A percentile compares a stretch with the other conserved stretches of the same genome.
Conservation (phyloP, 2,113 vertebrate genomes). For the Naja naja region DNA sequence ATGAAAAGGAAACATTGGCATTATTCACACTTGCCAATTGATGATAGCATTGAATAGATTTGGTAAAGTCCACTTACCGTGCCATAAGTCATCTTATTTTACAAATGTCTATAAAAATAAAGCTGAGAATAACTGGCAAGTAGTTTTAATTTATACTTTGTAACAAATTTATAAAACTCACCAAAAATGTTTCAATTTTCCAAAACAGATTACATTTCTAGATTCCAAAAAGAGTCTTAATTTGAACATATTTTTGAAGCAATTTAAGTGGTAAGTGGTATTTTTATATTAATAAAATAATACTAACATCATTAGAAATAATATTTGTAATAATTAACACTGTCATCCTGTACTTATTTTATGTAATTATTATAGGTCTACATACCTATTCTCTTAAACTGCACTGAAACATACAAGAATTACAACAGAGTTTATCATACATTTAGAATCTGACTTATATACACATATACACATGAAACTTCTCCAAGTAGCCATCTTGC, state of each 20-base stretch:
- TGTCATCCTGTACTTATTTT: background rate
- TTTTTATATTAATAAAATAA: background rate
- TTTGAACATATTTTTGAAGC: slow-evolving; percentile 97
- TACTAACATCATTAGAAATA: background rate
- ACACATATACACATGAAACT: background rate
- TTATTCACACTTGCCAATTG: background rate
- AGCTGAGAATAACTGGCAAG: background rate
- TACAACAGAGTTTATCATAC: background rate
- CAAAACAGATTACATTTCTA: slow-evolving; percentile 90
- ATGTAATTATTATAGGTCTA: background rate
- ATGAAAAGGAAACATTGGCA: background rate
- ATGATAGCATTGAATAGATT: background rate
- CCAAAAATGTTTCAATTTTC: slow-evolving; percentile 50
- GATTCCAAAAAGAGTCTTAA: slow-evolving; percentile 96
- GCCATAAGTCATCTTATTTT: background rate
- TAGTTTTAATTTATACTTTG: background rate
- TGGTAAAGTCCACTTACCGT: background rate
- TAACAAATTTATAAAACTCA: background rate
- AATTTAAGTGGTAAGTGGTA: slow-evolving; percentile 89
- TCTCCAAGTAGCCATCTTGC: background rate
- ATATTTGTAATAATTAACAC: background rate
- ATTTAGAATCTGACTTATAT: background rate
- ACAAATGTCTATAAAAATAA: background rate
- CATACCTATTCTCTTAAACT: background rate
- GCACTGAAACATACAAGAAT: background rate